A percentile compares a stretch with the other conserved stretches of the same genome.
phyloP scores from a whole-genome alignment of 2,113 vertebrate genomes.

The Mirounga angustirostris region DNA sequence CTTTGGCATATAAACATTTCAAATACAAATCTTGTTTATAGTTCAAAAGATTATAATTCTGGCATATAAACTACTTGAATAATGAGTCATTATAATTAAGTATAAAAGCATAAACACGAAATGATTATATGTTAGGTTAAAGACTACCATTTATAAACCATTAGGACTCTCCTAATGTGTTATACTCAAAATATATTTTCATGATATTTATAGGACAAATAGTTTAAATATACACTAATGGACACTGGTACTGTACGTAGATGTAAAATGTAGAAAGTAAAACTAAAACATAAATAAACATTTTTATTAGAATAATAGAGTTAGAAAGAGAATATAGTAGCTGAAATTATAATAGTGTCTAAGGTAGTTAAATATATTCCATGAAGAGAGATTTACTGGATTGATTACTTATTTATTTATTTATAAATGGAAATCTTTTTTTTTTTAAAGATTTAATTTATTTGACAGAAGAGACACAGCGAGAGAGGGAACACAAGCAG shows the following conservation, averaged over 20 bases:
- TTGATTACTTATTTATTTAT: not conserved
- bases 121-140: conserved; percentile 46
- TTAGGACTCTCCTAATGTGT: conserved; percentile 53
- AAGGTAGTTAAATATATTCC: conserved; percentile 12
- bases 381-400: not conserved
- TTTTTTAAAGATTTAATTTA: not conserved
- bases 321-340: not conserved
- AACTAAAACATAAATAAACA: not conserved
- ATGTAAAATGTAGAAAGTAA: conserved; percentile 32
- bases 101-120: conserved; percentile 53
- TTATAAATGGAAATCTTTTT: too few species aligned
- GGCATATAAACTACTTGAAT: conserved; percentile 44
- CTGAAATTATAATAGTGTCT: not conserved
- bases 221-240: conserved; percentile 43
- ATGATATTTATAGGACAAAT: conserved; percentile 18
- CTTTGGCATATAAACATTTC: conserved; percentile 15
- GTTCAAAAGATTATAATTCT: conserved; percentile 50
- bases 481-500: too few species aligned
- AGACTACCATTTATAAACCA: conserved; percentile 18
- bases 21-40: conserved; percentile 13
- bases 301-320: conserved; percentile 49
- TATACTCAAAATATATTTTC: conserved; percentile 52
- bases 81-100: conserved; percentile 54
- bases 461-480: not conserved
- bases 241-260: not conserved